Evolutionary conservation across 1,140 invertebrate genomes (phyloP), one percentile per base, ranked within the genome.

Genomic region (Trinorchestia longiramus): DNA sequence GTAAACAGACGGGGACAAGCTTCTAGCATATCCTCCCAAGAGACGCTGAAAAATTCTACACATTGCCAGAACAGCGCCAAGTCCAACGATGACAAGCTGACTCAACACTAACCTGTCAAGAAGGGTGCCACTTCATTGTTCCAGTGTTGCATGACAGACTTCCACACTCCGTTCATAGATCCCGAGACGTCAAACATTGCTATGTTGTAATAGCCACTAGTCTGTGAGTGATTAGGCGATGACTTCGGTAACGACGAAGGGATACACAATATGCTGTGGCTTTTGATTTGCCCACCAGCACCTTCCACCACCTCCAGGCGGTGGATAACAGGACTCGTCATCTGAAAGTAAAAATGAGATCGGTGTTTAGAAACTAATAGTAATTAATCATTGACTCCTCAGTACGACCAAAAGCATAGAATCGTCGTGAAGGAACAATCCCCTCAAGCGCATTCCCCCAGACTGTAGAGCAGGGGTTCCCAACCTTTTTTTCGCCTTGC

Each of bases 161-260:
- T 15, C 96, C 96, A 96, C 40, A 41, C 87, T 0, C 17, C 36
- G 15, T 11, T 36, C 96, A 96, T 96, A 41, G 96, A 96, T 8
- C 95, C 96, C 42, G 96, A 96, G 11, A 96, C 95, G 77, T 96
- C 96, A n/a, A 96, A 95, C 96, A 96, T 96, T n/a, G 96, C 87
- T 4, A 96, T 96, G 90, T 96, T 96, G 96, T 95, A 96, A 47
- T 57, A 91, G 53, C 95, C 95, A 4, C 95, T 43, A 45, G 28
- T 43, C 53, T 87, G 95, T 15, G 91, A 28, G 88, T 62, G 28
- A 53, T n/a, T 15, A 0, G 40, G 6, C 41, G 94, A 0, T 8
- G 17, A 1, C 87, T 88, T n/a, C 95, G 91, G 0, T 42, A 45
- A 1, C 15, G 45, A 40, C 19, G 41, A 44, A 45, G 96, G 96